Evolutionary conservation across 2,888 invertebrate genomes (phyloP), one percentile per base, ranked within the genome.

Genomic region (Trichogramma evanescens): DNA sequence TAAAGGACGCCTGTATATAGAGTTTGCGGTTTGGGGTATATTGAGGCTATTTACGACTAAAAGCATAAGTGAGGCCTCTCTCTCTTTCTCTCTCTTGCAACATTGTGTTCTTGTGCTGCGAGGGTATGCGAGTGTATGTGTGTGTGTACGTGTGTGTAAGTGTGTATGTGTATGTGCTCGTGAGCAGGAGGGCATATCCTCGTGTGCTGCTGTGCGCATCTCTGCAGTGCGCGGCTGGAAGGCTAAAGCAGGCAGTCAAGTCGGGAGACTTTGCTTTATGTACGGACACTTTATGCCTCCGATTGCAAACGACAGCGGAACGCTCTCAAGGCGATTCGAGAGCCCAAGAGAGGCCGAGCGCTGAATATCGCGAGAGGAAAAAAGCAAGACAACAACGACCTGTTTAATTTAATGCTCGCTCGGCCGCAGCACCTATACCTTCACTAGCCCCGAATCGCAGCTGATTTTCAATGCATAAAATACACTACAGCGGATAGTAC

Each of bases 301-400:
- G 77, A 77, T 77, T 77, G 76, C 76, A 69, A 72, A 70, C 76
- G 72, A 77, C 77, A 77, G 72, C 75, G 73, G 77, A 77, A 77
- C 77, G 75, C 77, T 77, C 76, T 77, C 76, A 77, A 69, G 71
- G 65, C 68, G 71, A 70, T 70, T 71, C 26, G 26, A 26, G 26
- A 26, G 26, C 26, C 26, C 26, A 26, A 26, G 26, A 26, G 26
- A 26, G 26, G 26, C 26, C 26, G 26, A 26, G 26, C 26, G 45
- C n/a, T 45, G 45, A 45, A 9, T n/a, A 45, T 8, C 8, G n/a
- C 8, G n/a, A 45, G n/a, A 45, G 45, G n/a, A 45, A 45, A 45
- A 45, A 9, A 45, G n/a, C n/a, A 45, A 45, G 69, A 75, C 74
- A 75, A 68, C 66, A 68, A 69, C 68, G 66, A 67, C 66, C 69